Evolutionary conservation across 2,113 vertebrate species (phyloP).

Genomic region (Erythrolamprus reginae): DNA sequence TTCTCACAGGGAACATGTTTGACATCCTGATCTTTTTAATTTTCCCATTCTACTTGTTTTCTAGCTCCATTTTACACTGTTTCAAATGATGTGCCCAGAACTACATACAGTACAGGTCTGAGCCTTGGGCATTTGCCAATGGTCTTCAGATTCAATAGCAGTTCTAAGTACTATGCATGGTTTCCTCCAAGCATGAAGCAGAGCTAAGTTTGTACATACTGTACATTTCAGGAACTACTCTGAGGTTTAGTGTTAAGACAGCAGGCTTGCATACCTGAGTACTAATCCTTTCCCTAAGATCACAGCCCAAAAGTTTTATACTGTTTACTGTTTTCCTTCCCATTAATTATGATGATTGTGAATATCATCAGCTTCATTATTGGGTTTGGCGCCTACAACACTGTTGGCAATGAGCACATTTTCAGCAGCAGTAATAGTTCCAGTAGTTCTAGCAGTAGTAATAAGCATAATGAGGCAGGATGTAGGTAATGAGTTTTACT

Average conservation of each 20-base stretch:
- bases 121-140: not conserved
- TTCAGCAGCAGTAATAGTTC: not conserved
- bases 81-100: not conserved
- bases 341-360: not conserved
- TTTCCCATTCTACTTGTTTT: not conserved
- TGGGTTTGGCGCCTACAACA: not conserved
- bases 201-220: not conserved
- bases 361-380: not conserved
- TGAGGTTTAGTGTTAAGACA: not conserved
- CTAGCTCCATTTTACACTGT: not conserved
- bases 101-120: not conserved
- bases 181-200: not conserved
- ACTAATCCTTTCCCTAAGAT: not conserved
- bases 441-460: not conserved
- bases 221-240: not conserved
- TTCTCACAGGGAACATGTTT: not conserved
- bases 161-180: not conserved
- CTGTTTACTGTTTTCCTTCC: not conserved
- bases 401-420: not conserved
- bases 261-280: not conserved
- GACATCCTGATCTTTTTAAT: not conserved
- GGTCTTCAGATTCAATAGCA: not conserved
- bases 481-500: conserved; percentile 3
- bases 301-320: not conserved
- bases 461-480: conserved; percentile 8